These are phyloP conservation scores for Crioceris asparagi DNA, from an alignment of 2,888 invertebrate species.

Conservation along the genomic window DNA sequence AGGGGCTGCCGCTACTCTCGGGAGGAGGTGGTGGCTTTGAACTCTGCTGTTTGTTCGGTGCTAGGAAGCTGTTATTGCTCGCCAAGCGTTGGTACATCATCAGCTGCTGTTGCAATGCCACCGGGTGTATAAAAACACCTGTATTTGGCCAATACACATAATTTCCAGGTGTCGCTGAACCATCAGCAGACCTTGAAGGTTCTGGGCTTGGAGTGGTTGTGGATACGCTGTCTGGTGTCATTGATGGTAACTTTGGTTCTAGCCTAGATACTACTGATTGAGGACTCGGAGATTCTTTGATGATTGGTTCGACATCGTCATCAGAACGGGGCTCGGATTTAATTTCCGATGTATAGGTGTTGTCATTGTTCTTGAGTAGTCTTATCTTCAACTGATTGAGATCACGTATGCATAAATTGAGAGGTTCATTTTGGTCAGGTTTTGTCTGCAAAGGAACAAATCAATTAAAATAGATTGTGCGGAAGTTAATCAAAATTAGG, in stretches of 20 bases:
- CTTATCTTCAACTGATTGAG: slow-evolving; percentile 57
- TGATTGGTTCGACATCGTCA: slow-evolving; percentile 40
- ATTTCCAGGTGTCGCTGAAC: slow-evolving; percentile 37
- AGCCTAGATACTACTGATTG: too few species aligned
- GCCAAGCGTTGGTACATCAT: too few species aligned
- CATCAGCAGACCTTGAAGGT: slow-evolving; percentile 36
- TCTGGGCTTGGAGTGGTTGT: slow-evolving; percentile 40
- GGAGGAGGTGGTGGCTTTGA: slow-evolving; percentile 25
- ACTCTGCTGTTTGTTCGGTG: too few species aligned
- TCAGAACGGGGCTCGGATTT: slow-evolving; percentile 50
- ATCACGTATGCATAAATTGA: slow-evolving; percentile 76
- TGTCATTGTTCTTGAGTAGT: slow-evolving; percentile 47
- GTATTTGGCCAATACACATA: slow-evolving; percentile 62
- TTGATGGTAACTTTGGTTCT: slow-evolving; percentile 17
- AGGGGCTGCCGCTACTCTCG: slow-evolving; percentile 9
- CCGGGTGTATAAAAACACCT: slow-evolving; percentile 61
- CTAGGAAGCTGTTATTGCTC: too few species aligned
- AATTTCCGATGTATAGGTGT: slow-evolving; percentile 47
- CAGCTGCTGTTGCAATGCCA: slow-evolving; percentile 59
- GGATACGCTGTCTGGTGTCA: slow-evolving; percentile 32
- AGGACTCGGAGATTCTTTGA: slow-evolving; percentile 31
- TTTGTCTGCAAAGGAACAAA: slow-evolving; percentile 13
- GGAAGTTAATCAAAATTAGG: neutral
- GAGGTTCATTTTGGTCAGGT: slow-evolving; percentile 54
- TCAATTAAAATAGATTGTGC: neutral